Percentiles rank a stretch among this genome's conserved stretches.
phyloP scores from a whole-genome alignment of 23 tunicate genomes.

The Corella eumyota region DNA sequence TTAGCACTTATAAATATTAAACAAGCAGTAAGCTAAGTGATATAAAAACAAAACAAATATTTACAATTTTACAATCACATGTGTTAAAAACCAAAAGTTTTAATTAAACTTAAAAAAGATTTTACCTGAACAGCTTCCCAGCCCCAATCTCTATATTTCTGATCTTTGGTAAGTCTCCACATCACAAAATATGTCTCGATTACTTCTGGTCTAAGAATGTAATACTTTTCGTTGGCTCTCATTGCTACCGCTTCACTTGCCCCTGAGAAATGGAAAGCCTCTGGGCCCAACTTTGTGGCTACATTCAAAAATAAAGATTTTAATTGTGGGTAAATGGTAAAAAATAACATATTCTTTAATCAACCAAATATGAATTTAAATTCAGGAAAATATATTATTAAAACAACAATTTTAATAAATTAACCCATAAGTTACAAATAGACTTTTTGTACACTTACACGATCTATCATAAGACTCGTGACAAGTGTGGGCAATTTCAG shows the following conservation, averaged over 20 bases:
- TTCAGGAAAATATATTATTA: not conserved
- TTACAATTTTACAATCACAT: too few relatives aligned
- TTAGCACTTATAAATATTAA: too few relatives aligned
- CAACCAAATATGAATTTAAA: not conserved
- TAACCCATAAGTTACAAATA: not conserved
- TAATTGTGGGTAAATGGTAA: not conserved
- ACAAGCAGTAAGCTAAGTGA: too few relatives aligned
- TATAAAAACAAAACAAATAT: too few relatives aligned
- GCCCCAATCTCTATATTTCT: constrained; percentile 88
- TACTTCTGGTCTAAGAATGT: constrained; percentile 92
- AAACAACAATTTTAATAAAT: not conserved
- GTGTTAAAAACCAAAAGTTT: too few relatives aligned
- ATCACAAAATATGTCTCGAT: constrained; percentile 78
- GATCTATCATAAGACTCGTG: constrained; percentile 91
- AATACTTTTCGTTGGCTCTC: constrained; percentile 61
- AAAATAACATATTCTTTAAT: not conserved
- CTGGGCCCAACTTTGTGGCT: constrained; percentile 81
- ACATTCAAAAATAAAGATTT: not conserved
- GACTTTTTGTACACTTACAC: constrained; percentile 14
- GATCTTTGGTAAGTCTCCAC: constrained; percentile 94
- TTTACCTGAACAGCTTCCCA: constrained; percentile 88
- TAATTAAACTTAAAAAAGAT: too few relatives aligned
- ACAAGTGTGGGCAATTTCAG: constrained; percentile 81
- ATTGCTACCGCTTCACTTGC: constrained; percentile 59
- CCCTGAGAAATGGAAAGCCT: constrained; percentile 49